Evolutionary conservation across 2,113 vertebrate genomes (phyloP), one percentile per base, ranked within the genome.

Genomic region (human (Homo sapiens)): DNA sequence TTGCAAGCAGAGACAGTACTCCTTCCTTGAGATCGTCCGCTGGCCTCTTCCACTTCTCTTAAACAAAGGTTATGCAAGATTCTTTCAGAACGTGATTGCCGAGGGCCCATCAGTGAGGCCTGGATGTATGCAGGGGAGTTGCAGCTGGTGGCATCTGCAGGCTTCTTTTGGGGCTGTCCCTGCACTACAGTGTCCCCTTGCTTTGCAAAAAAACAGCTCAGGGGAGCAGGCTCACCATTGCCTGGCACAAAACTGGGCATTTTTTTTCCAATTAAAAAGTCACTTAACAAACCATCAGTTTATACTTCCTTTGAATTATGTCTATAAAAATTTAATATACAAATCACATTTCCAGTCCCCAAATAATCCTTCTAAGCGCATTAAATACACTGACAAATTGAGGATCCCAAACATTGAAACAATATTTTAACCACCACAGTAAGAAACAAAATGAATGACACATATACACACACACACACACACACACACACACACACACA

Each of bases 301-400:
- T 84, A 93, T 96, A 97, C 82, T 92, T 96, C 76, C 88, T 98
- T 94, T 73, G 66, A 98, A 98, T 96, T 96, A 95, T 70, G 96
- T 88, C 16, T 88, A 95, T 92, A 98, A 97, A 96, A 43, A 97
- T 94, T 98, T 89, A 97, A 97, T 97, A 98, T 91, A 97, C 50
- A 93, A 93, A 11, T 25, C 32, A 76, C 57, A 82, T 70, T 95
- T 48, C 70, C 88, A 96, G 97, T 85, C 73, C 30, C 66, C 13
- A n/a, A 86, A 90, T 6, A 96, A 12, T 30, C 86, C 40, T 40
- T 55, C 23, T 7, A 20, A 90, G 25, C 2, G 38, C 89, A 68
- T 88, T 66, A 96, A 97, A 97, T 1, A 1, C 3, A 59, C 23
- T 92, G 78, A 43, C 18, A 97, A 98, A 94, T 59, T 94, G 35